Base-by-base conservation (phyloP, 2,113 vertebrate genomes). In the Lepus americanus region DNA sequence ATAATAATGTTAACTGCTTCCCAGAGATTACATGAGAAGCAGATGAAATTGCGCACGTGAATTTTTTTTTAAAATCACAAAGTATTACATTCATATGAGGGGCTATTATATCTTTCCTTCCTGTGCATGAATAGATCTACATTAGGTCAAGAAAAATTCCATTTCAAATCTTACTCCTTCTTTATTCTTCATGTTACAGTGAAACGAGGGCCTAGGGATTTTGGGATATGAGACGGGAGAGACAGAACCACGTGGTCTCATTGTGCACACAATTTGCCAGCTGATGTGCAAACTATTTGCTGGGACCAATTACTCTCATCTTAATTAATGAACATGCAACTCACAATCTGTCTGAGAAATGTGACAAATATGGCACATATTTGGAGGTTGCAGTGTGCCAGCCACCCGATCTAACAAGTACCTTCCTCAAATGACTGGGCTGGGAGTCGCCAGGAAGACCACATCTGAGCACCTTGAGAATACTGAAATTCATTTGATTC, bases 291-390 rank as follows among this genome's bases (percentile, higher is more conserved):
- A 87, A 89, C 69, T 96, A 93, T 96, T 97, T 96, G 95, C 98
- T 94, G 83, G 94, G 97, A 83, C 92, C 84, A 85, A 96, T 98
- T 98, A 79, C 88, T 97, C 94, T 95, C 92, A 88, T 93, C 97
- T 93, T 90, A 82, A 96, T 94, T 91, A 80, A 96, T 90, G 95
- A 98, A 97, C 96, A 97, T 14, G 77, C 95, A 97, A 94, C 84
- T 94, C 96, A 97, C 88, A 98, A 97, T 96, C 96, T 97, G 96
- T 98, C 97, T 94, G 96, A 96, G 94, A 90, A 93, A 94, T 93
- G 90, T 36, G 36, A 96, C 87, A 97, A 98, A 97, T 80, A 96
- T n/a, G 77, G 97, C 77, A 93, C 22, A 33, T 10, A 94, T 87
- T 82, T 59, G 53, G 77, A 96, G 90, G 95, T 81, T 95, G 80